phyloP scores from a whole-genome alignment of 2,888 invertebrate species.

The Drosophila pseudotalamancana region DNA sequence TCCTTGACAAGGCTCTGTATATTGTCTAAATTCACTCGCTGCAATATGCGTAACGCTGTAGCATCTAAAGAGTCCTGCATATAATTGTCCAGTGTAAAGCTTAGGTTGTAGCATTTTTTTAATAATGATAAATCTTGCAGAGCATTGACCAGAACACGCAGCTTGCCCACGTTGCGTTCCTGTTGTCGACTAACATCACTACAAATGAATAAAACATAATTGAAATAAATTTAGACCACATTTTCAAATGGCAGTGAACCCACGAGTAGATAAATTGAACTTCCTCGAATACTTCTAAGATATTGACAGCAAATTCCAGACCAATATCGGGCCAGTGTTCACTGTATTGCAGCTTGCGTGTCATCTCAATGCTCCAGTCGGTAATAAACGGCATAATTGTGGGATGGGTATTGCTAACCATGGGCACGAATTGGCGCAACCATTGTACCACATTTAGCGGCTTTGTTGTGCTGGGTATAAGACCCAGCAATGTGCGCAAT shows the following conservation, averaged over 20 bases:
- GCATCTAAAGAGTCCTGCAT: conserved; percentile 82
- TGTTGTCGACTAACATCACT: conserved; percentile 83
- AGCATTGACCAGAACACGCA: conserved; percentile 79
- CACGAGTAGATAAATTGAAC: conserved; percentile 82
- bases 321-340: conserved; percentile 84
- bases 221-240: too few relatives aligned
- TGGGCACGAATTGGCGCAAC: conserved; percentile 83
- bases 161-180: conserved; percentile 79
- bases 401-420: conserved; percentile 82
- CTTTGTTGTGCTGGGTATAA: conserved; percentile 81
- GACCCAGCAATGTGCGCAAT: conserved; percentile 74
- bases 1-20: conserved; percentile 81
- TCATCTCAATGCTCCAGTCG: conserved; percentile 83
- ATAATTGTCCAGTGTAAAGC: conserved; percentile 83
- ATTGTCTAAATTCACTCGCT: conserved; percentile 82
- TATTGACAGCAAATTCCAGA: conserved; percentile 82
- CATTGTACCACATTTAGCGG: conserved; percentile 82
- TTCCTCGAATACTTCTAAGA: conserved; percentile 82
- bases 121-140: conserved; percentile 82
- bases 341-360: conserved; percentile 81
- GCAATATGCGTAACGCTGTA: conserved; percentile 82
- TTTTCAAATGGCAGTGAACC: conserved; percentile 26
- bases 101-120: conserved; percentile 82
- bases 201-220: too few relatives aligned
- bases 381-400: conserved; percentile 81